phyloP scores from a whole-genome alignment of 64 coral and sea anemone species.

The Porites australiensis region DNA sequence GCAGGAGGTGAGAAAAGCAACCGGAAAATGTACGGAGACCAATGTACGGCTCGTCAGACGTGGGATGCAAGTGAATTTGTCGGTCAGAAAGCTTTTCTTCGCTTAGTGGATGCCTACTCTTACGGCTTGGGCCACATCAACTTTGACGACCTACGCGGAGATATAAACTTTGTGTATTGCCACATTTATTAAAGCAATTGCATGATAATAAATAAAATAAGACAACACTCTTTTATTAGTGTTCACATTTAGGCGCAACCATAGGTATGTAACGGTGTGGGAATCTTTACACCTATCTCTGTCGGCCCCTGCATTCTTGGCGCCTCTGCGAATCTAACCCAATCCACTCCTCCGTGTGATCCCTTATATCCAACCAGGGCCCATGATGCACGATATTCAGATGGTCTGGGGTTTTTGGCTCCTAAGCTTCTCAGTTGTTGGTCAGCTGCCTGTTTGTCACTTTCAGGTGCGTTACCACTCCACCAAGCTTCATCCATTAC shows the following conservation, averaged over 20 bases:
- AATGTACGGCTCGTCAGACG: slow-evolving; percentile 1
- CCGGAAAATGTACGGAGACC: slow-evolving; percentile 49
- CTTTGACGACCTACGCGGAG: slow-evolving; percentile 66
- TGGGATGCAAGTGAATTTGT: slow-evolving; percentile 19
- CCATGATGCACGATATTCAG: not conserved
- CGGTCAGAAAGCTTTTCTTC: slow-evolving; percentile 28
- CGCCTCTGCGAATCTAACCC: not conserved
- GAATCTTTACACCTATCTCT: not conserved
- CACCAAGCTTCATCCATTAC: not conserved
- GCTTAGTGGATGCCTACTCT: slow-evolving; percentile 9
- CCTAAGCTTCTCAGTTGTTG: not conserved
- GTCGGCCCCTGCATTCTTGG: not conserved
- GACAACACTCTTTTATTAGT: too few species aligned
- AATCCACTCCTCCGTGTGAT: not conserved
- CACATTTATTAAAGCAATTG: too few species aligned
- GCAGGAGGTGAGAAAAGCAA: not conserved
- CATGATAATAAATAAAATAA: too few species aligned
- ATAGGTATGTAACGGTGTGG: not conserved
- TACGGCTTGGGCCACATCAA: slow-evolving; percentile 69
- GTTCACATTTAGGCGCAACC: not conserved
- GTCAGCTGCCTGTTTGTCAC: not conserved
- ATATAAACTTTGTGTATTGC: slow-evolving; percentile 6
- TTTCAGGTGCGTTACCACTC: not conserved
- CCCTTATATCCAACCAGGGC: not conserved
- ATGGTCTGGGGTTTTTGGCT: not conserved